Evolutionary conservation across 2,113 vertebrate genomes (phyloP).

Genomic region (Corythoichthys intestinalis): DNA sequence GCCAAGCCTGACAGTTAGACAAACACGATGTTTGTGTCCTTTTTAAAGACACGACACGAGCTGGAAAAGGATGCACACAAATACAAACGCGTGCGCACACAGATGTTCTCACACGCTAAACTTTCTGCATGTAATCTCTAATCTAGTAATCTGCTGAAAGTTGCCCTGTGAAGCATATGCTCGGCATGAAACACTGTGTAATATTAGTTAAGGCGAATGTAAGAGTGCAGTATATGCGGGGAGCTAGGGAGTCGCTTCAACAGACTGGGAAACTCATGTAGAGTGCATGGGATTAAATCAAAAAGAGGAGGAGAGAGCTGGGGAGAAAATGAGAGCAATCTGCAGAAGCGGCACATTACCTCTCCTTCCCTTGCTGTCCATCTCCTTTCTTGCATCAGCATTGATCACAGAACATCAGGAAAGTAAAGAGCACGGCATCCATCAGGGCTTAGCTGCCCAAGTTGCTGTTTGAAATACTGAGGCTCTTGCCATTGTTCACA

Average conservation of each 20-base stretch:
- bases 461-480: slow-evolving; percentile 56
- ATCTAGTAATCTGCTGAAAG: slow-evolving; percentile 70
- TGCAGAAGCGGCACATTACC: slow-evolving; percentile 60
- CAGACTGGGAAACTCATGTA: slow-evolving; percentile 45
- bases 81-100: slow-evolving; percentile 9
- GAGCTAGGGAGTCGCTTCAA: slow-evolving; percentile 46
- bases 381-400: slow-evolving; percentile 56
- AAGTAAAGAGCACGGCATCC: slow-evolving; percentile 65
- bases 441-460: slow-evolving; percentile 44
- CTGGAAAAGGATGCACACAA: slow-evolving; percentile 15
- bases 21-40: slow-evolving; percentile 48
- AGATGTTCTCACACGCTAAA: slow-evolving; percentile 16
- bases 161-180: slow-evolving; percentile 54
- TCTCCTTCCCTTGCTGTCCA: slow-evolving; percentile 10
- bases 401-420: slow-evolving; percentile 69
- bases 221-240: slow-evolving; percentile 62
- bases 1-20: slow-evolving; percentile 43
- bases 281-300: slow-evolving; percentile 62
- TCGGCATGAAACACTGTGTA: slow-evolving; percentile 43
- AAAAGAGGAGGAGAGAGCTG: slow-evolving; percentile 29
- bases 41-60: slow-evolving; percentile 32
- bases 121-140: slow-evolving; percentile 48
- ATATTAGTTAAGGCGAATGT: slow-evolving; percentile 58
- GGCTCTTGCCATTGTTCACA: slow-evolving; percentile 15
- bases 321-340: slow-evolving; percentile 38